Percentiles rank a stretch among this genome's conserved stretches.
Conservation (phyloP, 35 echinoderm and acorn worm genomes). For the Lytechinus pictus region DNA sequence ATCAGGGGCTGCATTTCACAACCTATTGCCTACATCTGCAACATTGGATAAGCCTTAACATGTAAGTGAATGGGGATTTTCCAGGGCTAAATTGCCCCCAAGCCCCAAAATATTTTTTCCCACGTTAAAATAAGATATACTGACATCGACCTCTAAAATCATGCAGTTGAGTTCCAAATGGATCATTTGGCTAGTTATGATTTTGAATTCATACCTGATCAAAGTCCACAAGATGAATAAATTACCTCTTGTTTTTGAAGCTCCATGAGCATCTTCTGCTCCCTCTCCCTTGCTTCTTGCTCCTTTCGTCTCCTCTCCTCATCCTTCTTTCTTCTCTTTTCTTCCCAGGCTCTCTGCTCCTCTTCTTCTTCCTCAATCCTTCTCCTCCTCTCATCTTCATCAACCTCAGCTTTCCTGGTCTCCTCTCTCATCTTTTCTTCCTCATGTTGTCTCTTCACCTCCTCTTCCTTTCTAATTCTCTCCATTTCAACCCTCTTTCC, state of each 20-base stretch:
- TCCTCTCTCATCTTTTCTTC: conserved; percentile 4
- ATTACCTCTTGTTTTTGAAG: conserved; percentile 75
- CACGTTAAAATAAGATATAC: too few relatives aligned
- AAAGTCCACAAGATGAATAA: not conserved
- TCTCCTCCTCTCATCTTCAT: conserved; percentile 37
- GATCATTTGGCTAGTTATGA: not conserved
- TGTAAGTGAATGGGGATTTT: too few relatives aligned
- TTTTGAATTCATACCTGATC: not conserved
- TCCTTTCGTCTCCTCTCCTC: conserved; percentile 73
- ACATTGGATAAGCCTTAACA: too few relatives aligned
- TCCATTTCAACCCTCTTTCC: not conserved
- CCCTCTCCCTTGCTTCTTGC: conserved; percentile 80
- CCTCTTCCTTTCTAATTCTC: not conserved
- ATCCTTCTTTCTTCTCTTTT: conserved; percentile 73
- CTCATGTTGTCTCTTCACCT: not conserved
- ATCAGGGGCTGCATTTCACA: too few relatives aligned
- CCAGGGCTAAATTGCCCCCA: too few relatives aligned
- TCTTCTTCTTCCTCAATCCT: conserved; percentile 68
- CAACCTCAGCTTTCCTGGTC: not conserved
- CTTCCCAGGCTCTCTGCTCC: conserved; percentile 74
- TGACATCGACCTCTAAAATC: too few relatives aligned
- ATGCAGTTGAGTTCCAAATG: too few relatives aligned
- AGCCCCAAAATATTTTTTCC: too few relatives aligned
- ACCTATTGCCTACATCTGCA: too few relatives aligned
- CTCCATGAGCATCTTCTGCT: conserved; percentile 73